These are phyloP conservation scores for Pinctada fucata DNA, from an alignment of 2,888 invertebrate species.

Conservation along the genomic window DNA sequence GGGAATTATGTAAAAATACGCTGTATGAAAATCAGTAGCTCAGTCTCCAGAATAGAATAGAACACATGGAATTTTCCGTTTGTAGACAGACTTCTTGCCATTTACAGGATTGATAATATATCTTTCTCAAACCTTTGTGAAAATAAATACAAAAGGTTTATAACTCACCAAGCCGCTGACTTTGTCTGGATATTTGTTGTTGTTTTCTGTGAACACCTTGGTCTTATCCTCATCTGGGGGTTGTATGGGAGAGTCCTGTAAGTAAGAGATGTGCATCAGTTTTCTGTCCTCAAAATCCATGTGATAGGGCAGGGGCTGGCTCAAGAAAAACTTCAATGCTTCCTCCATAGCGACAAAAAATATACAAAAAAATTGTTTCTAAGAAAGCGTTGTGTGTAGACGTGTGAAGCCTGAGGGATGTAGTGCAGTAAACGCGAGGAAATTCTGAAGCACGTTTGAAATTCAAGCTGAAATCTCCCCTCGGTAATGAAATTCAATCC, in stretches of 20 bases:
- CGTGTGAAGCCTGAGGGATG: no score
- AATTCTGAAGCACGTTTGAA: not conserved
- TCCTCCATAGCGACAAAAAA: not conserved
- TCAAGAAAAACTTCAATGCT: not conserved
- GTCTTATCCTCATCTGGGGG: conserved; percentile 14
- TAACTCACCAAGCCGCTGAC: conserved; percentile 17
- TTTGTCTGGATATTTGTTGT: conserved; percentile 14
- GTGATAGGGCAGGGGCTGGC: not conserved
- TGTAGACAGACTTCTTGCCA: no score
- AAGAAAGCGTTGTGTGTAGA: no score
- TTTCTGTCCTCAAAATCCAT: not conserved
- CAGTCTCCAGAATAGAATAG: no score
- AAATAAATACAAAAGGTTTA: no score
- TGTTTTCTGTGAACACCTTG: not conserved
- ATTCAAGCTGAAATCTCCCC: not conserved
- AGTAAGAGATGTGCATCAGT: not conserved
- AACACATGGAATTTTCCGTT: no score
- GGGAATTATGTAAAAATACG: no score
- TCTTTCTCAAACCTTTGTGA: no score
- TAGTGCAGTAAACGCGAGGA: not conserved
- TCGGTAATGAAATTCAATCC: conserved; percentile 27
- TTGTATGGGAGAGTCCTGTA: conserved; percentile 11
- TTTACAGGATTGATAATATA: no score
- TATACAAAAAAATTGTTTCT: no score
- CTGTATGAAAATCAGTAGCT: no score